phyloP scores from a whole-genome alignment of 37 sponge, comb jelly and placozoan species.

The Halisarca cf. caerulea region DNA sequence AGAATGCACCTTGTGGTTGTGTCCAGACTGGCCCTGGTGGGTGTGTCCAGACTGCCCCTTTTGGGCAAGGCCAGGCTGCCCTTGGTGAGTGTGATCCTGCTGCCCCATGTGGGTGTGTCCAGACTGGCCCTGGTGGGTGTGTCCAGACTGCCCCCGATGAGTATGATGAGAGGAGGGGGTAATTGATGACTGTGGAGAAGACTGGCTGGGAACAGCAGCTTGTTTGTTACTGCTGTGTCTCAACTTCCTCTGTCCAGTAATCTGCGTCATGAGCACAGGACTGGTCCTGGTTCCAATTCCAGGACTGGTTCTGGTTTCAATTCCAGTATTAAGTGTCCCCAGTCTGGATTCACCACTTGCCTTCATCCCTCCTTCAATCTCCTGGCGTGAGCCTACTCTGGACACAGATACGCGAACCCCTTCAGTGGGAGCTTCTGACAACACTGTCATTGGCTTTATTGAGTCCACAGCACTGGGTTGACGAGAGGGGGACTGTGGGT shows the following conservation, averaged over 20 bases:
- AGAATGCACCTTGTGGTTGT: neutral
- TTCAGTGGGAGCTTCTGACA: neutral
- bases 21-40: neutral
- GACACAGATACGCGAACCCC: neutral
- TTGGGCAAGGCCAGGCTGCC: no score
- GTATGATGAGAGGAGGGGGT: neutral
- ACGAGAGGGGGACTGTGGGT: neutral
- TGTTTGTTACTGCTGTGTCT: no score
- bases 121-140: no score
- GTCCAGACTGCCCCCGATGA: no score
- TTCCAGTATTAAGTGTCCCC: neutral
- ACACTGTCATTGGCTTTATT: neutral
- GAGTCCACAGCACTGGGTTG: neutral
- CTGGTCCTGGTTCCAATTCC: neutral
- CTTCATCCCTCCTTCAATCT: no score
- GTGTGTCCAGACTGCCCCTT: neutral
- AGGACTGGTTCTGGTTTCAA: neutral
- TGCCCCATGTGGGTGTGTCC: neutral
- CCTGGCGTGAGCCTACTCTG: neutral
- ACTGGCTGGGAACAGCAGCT: no score
- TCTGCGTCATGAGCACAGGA: slow-evolving; percentile 13
- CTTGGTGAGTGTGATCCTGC: no score
- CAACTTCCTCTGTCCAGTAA: neutral
- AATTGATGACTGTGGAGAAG: neutral
- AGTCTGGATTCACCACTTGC: no score